A percentile compares a stretch with the other conserved stretches of the same genome.
phyloP scores from a whole-genome alignment of 2,888 invertebrate genomes.

The Escarpia spicata region DNA sequence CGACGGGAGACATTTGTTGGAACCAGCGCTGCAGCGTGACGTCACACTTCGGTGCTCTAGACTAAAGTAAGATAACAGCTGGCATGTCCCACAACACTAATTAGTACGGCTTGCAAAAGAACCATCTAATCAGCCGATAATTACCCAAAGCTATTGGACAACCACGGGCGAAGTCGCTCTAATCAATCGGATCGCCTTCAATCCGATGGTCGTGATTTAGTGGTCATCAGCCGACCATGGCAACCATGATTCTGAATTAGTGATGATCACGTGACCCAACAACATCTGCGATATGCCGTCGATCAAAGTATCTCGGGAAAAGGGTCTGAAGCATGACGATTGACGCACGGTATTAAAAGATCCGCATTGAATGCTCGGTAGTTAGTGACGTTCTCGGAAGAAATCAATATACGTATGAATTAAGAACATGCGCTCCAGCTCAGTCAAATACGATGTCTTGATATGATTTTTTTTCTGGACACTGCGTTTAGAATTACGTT shows the following conservation, averaged over 20 bases:
- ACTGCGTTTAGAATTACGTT: too few species aligned
- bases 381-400: too few species aligned
- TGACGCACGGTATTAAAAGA: background rate
- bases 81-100: background rate
- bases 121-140: background rate
- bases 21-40: too few species aligned
- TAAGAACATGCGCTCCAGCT: too few species aligned
- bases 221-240: background rate
- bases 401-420: too few species aligned
- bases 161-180: background rate
- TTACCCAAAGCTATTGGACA: background rate
- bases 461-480: too few species aligned
- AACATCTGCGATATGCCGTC: background rate
- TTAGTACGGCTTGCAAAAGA: background rate
- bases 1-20: too few species aligned
- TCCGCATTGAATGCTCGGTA: background rate
- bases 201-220: background rate
- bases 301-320: background rate
- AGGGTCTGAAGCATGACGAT: background rate
- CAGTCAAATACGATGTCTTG: too few species aligned
- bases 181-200: background rate
- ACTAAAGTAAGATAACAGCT: background rate
- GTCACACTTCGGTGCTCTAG: too few species aligned
- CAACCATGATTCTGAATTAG: background rate
- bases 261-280: background rate